Conservation (phyloP, 2,888 invertebrate species). For the Andrena trimmerana region DNA sequence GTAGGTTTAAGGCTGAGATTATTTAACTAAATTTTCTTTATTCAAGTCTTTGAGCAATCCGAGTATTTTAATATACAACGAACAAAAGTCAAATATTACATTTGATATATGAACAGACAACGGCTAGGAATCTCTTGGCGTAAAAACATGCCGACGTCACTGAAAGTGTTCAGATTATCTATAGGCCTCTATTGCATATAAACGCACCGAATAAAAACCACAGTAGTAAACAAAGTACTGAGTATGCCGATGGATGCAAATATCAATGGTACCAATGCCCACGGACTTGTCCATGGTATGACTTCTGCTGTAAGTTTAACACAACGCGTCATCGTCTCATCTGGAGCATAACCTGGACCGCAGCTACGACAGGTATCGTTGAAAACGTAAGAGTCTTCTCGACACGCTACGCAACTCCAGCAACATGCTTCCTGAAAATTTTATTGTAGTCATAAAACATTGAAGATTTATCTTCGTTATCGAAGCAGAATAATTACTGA, state of each 20-base stretch:
- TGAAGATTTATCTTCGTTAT: no score
- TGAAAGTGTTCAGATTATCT: background rate
- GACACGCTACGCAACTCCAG: slow-evolving; percentile 90
- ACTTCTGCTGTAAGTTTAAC: slow-evolving; percentile 87
- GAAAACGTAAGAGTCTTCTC: slow-evolving; percentile 87
- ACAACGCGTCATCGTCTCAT: slow-evolving; percentile 86
- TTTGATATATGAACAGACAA: no score
- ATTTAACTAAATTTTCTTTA: no score
- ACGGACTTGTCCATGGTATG: slow-evolving; percentile 88
- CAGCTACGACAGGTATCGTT: slow-evolving; percentile 88
- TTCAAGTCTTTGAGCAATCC: no score
- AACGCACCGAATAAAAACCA: slow-evolving; percentile 87
- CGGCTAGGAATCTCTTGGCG: no score
- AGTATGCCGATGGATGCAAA: slow-evolving; percentile 88
- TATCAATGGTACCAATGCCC: slow-evolving; percentile 89
- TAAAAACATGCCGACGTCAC: no score
- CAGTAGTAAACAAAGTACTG: slow-evolving; percentile 88
- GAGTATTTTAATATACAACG: no score
- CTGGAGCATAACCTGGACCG: slow-evolving; percentile 86
- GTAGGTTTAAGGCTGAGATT: no score
- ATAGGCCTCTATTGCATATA: background rate
- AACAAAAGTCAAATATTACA: no score
- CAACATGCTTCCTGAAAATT: slow-evolving; percentile 87
- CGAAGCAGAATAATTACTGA: no score
- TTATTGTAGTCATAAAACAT: background rate